phyloP scores from a whole-genome alignment of 2,113 vertebrate genomes.

The Coracopsis vasa region DNA sequence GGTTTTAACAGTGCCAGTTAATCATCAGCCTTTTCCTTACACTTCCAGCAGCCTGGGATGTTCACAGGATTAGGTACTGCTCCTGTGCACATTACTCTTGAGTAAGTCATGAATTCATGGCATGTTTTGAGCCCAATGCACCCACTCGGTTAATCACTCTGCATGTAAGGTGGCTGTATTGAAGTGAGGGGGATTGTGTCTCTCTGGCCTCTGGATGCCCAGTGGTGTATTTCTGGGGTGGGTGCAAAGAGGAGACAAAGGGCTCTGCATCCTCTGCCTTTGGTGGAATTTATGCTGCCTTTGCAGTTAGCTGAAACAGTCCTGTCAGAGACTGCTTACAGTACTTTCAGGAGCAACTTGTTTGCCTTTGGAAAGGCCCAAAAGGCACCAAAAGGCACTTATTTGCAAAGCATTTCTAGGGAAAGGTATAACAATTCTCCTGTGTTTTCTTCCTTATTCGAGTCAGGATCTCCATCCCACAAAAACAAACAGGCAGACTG shows the following conservation, averaged over 20 bases:
- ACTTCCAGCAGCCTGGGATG: neutral
- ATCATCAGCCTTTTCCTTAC: neutral
- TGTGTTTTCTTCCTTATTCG: neutral
- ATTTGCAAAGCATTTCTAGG: constrained; percentile 49
- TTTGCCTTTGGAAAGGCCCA: constrained; percentile 32
- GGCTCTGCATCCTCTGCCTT: neutral
- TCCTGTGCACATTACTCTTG: fast-evolving
- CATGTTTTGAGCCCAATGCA: neutral
- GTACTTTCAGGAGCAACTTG: neutral
- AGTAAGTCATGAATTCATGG: fast-evolving
- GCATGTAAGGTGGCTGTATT: neutral
- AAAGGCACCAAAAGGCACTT: constrained; percentile 52
- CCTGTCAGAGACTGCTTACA: neutral
- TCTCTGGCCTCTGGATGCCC: neutral
- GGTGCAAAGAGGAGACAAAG: neutral
- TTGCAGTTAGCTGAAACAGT: neutral
- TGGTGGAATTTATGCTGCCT: neutral
- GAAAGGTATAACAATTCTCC: neutral
- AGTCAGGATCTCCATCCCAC: neutral
- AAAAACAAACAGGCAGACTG: neutral
- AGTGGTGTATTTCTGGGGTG: neutral
- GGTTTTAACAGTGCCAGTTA: neutral
- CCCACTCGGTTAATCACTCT: neutral
- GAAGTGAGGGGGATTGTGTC: neutral
- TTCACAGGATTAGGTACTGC: neutral